A percentile compares a stretch with the other conserved stretches of the same genome.
These are phyloP conservation scores for Anguilla rostrata DNA, from an alignment of 2,113 vertebrate species.

Conservation along the genomic window DNA sequence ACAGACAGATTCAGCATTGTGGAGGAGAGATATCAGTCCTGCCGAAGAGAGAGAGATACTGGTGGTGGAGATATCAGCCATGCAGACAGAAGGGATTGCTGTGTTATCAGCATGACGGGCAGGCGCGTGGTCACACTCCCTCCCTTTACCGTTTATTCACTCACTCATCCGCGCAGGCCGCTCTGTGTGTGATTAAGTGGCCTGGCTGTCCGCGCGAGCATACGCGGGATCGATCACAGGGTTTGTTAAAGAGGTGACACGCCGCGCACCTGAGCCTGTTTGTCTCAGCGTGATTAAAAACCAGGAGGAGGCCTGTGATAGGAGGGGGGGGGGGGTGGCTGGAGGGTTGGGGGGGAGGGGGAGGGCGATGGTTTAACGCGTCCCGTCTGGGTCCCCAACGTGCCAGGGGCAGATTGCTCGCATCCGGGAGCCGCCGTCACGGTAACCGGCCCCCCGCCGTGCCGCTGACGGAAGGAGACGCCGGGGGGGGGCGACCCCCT, in stretches of 20 bases:
- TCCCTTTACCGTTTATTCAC: not conserved
- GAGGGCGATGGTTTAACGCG: not conserved
- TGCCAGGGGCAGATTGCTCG: not conserved
- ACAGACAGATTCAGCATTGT: not conserved
- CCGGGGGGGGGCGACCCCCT: not conserved
- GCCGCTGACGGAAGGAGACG: not conserved
- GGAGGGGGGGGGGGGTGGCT: not conserved
- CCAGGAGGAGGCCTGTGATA: not conserved
- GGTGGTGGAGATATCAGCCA: not conserved
- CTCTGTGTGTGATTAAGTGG: not conserved
- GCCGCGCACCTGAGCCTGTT: not conserved
- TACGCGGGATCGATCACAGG: not conserved
- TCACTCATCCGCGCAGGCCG: not conserved
- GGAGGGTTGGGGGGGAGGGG: no score
- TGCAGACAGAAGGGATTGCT: not conserved
- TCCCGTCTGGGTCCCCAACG: not conserved
- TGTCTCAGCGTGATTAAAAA: not conserved
- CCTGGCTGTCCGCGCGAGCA: not conserved
- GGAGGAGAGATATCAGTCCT: not conserved
- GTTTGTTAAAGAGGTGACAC: not conserved
- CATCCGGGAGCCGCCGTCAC: not conserved
- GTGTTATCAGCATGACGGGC: not conserved
- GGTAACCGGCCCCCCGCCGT: not conserved
- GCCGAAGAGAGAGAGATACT: no score
- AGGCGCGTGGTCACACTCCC: not conserved